Base-by-base conservation (phyloP, 1,140 invertebrate genomes). In the Eulimnadia texana region DNA sequence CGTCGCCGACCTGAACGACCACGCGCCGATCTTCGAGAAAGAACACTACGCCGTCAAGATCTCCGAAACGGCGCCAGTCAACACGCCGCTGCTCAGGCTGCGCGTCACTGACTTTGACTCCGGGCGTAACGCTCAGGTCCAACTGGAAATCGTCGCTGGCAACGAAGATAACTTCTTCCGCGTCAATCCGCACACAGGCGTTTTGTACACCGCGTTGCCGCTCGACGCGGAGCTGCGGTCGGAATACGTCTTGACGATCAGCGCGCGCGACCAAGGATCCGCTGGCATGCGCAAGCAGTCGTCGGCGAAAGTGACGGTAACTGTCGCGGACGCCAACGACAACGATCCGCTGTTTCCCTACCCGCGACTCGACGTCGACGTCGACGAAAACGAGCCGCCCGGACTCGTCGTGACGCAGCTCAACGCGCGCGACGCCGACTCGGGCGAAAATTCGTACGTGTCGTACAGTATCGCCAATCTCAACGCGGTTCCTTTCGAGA, bases 391-490 rank as follows among this genome's bases (percentile, higher is more conserved):
- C 72, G 84, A 93, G 71, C 83, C 88, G 0, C 78, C 84, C 1
- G 91, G 91, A 0, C 84, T 85, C 0, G 80, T 82, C 2, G 88
- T 97, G 1, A 82, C 84, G 1, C 86, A 84, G 66, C 83, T 94
- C 0, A 79, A 80, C 19, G 94, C 93, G 0, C 82, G 80, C 52
- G 95, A 99, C 72, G 80, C 76, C 16, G 95, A 99, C 72, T 84
- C 84, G 2, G 91, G 89, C 1, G 92, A 96, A 69, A 98, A 98
- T 74, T 88, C 90, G 16, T 91, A 92, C 72, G 85, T 98, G 65
- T 92, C 89, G 0, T 98, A 93, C 76, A 90, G 87, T 64, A 86
- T 95, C 66, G 88, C 88, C 23, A 94, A 95, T 73, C 75, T 91
- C 13, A 83, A 86, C 66, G 82, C 84, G 42, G 83, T 94, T 2